Percentiles rank a stretch among this genome's conserved stretches.
These are phyloP conservation scores for Hippocampus abdominalis DNA, from an alignment of 2,113 vertebrate genomes.

Conservation along the genomic window DNA sequence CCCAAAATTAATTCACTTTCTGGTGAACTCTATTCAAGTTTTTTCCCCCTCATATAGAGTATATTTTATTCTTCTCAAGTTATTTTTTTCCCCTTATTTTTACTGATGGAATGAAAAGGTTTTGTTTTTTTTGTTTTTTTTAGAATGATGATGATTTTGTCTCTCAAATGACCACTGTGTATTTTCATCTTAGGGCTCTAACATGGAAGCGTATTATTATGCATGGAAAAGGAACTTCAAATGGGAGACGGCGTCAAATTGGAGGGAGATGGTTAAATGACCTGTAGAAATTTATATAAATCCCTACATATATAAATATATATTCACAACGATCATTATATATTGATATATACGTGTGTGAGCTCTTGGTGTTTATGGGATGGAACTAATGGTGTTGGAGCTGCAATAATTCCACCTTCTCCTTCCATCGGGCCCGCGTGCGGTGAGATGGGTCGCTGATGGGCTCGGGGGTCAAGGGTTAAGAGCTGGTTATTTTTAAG, in stretches of 20 bases:
- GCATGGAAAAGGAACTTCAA: background rate
- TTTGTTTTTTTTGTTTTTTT: constrained; percentile 32
- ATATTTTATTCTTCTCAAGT: no score
- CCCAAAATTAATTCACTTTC: no score
- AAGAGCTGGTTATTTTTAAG: constrained; percentile 99
- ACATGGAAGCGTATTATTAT: background rate
- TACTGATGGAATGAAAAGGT: background rate
- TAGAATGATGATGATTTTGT: constrained; percentile 36
- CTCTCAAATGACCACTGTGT: constrained; percentile 40
- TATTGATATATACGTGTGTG: background rate
- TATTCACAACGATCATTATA: background rate
- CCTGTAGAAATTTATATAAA: constrained; percentile 49
- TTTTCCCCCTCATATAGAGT: no score
- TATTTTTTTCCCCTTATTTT: background rate
- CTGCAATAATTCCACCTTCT: constrained; percentile 54
- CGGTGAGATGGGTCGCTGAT: constrained; percentile 97
- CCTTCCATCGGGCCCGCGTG: constrained; percentile 57
- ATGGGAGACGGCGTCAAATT: constrained; percentile 20
- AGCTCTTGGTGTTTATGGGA: constrained; percentile 92
- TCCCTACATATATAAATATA: background rate
- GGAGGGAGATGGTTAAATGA: constrained; percentile 59
- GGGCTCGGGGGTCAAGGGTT: constrained; percentile 99
- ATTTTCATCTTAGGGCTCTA: constrained; percentile 64
- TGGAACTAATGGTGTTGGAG: constrained; percentile 93
- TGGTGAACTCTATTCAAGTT: no score